A percentile compares a stretch with the other conserved stretches of the same genome.
Conservation (phyloP, 1,140 invertebrate genomes). For the Neelides sp. region DNA sequence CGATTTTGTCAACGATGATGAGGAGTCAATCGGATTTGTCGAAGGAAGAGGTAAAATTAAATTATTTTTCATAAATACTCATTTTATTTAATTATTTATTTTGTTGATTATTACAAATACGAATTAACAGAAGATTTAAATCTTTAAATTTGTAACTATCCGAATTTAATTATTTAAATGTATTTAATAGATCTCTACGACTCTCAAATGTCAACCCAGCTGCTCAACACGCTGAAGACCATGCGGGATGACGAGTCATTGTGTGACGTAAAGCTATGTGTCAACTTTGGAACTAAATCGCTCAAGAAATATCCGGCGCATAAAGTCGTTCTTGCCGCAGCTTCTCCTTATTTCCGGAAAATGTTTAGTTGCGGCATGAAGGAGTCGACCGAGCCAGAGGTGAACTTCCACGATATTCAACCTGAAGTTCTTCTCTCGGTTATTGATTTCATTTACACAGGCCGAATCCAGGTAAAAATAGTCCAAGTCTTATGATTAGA, state of each 20-base stretch:
- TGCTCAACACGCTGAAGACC: constrained; percentile 26
- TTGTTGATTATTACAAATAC: neutral
- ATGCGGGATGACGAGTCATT: constrained; percentile 30
- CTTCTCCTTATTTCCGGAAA: constrained; percentile 46
- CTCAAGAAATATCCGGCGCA: constrained; percentile 44
- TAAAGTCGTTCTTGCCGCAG: constrained; percentile 46
- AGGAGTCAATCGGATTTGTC: constrained; percentile 2
- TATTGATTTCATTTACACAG: constrained; percentile 39
- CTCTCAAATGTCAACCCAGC: constrained; percentile 30
- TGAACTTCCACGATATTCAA: constrained; percentile 44
- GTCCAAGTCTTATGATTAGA: neutral
- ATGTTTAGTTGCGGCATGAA: constrained; percentile 36
- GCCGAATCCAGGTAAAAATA: constrained; percentile 31
- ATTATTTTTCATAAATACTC: too few species aligned
- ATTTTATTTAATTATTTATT: neutral
- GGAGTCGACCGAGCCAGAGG: constrained; percentile 40
- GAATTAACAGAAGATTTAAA: neutral
- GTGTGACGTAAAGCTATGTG: constrained; percentile 31
- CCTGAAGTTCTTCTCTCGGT: constrained; percentile 39
- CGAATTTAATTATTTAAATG: neutral
- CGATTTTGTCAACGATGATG: constrained; percentile 18
- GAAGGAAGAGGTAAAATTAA: constrained; percentile 13
- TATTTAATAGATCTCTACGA: constrained; percentile 21
- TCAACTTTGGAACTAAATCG: constrained; percentile 24
- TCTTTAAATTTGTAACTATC: neutral